Evolutionary conservation across 2,113 vertebrate species (phyloP).

Genomic region (Phrynosoma platyrhinos): DNA sequence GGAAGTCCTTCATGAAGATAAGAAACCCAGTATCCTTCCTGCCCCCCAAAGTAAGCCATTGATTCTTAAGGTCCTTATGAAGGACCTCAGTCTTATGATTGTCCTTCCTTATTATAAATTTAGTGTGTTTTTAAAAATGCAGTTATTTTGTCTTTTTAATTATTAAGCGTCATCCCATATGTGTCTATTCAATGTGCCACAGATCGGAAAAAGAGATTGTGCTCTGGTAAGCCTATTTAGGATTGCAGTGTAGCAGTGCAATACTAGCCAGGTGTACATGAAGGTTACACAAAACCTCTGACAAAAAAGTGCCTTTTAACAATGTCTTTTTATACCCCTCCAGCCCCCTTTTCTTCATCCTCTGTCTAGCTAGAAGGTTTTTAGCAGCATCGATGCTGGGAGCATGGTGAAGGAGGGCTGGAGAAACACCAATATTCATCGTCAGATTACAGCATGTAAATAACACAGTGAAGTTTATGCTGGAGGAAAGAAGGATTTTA

Average conservation of each 20-base stretch:
- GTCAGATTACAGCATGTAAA: too few species aligned
- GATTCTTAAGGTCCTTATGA: conserved; percentile 44
- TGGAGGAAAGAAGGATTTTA: too few species aligned
- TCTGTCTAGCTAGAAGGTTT: too few species aligned
- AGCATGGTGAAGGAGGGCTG: too few species aligned
- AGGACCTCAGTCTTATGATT: background rate
- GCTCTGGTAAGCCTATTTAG: background rate
- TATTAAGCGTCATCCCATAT: background rate
- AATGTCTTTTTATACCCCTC: too few species aligned
- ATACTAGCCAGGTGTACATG: too few species aligned
- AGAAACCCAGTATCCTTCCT: conserved; percentile 37
- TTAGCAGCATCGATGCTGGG: too few species aligned
- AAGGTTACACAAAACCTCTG: too few species aligned
- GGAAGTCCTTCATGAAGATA: conserved; percentile 69
- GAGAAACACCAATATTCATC: too few species aligned
- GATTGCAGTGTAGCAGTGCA: background rate
- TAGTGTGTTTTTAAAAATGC: background rate
- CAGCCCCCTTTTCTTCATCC: too few species aligned
- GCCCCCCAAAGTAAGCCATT: conserved; percentile 57
- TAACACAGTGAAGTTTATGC: too few species aligned
- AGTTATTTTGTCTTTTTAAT: background rate
- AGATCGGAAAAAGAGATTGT: background rate
- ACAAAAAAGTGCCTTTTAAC: too few species aligned
- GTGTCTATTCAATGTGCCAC: background rate
- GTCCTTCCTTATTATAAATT: background rate